Evolutionary conservation across 2,113 vertebrate genomes (phyloP).

Genomic region (Mus pahari): DNA sequence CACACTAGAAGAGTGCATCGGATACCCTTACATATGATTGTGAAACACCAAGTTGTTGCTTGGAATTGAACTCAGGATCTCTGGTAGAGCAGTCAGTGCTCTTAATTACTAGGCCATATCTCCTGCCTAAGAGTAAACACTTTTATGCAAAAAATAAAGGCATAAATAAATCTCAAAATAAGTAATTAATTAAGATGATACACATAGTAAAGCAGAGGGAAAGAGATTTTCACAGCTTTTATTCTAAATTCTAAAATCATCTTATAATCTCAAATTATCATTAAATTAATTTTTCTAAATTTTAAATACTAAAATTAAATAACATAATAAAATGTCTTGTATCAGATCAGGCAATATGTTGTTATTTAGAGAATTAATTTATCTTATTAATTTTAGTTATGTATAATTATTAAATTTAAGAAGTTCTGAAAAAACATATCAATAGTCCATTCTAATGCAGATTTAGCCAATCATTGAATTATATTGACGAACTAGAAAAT

Average conservation of each 20-base stretch:
- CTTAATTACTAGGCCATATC: too few species aligned
- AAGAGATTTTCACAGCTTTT: not conserved
- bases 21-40: too few species aligned
- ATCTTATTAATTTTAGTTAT: not conserved
- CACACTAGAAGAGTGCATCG: too few species aligned
- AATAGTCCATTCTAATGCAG: not conserved
- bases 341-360: not conserved
- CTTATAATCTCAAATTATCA: conserved; percentile 59
- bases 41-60: too few species aligned
- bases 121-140: not conserved
- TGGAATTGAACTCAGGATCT: too few species aligned
- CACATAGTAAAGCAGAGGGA: conserved; percentile 21
- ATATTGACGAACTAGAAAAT: conserved; percentile 9
- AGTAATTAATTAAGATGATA: not conserved
- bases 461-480: not conserved
- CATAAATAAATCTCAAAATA: not conserved
- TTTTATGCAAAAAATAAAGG: not conserved
- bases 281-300: conserved; percentile 64
- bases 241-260: conserved; percentile 62
- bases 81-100: too few species aligned
- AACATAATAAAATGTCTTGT: not conserved
- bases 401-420: conserved; percentile 38
- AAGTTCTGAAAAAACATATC: conserved; percentile 9
- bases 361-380: not conserved
- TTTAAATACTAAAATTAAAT: conserved; percentile 6